A percentile compares a stretch with the other conserved stretches of the same genome.
Evolutionary conservation across 2,797 vertebrate genomes (phyloP).

Genomic region (Cercopithecus diana): DNA sequence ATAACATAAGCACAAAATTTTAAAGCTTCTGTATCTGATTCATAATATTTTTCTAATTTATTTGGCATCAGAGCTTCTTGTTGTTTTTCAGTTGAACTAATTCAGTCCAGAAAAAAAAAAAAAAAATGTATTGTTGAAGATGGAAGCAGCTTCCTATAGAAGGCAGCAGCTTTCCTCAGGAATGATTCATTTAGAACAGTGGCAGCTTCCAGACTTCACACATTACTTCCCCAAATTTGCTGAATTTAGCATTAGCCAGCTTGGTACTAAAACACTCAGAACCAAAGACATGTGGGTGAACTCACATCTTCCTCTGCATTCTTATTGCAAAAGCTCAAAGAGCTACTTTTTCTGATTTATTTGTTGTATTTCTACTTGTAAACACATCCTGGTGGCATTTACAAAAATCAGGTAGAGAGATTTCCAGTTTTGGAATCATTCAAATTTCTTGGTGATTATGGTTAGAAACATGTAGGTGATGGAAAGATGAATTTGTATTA

Average conservation of each 20-base stretch:
- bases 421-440: not conserved
- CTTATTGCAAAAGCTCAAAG: not conserved
- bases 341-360: conserved; percentile 38
- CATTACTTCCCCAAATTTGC: conserved; percentile 69
- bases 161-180: conserved; percentile 42
- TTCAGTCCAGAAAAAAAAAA: not conserved
- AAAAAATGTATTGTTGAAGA: conserved; percentile 40
- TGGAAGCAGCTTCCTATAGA: conserved; percentile 59
- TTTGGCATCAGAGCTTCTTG: conserved; percentile 16
- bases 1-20: not conserved
- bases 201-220: conserved; percentile 69
- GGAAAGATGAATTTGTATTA: conserved; percentile 39
- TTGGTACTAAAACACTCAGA: conserved; percentile 74
- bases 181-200: conserved; percentile 68
- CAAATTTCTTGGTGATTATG: not conserved
- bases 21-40: conserved; percentile 56
- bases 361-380: conserved; percentile 54
- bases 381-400: conserved; percentile 41
- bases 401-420: conserved; percentile 35
- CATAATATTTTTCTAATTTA: conserved; percentile 53
- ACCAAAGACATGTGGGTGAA: conserved; percentile 72
- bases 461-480: not conserved
- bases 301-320: conserved; percentile 40
- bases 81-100: conserved; percentile 65
- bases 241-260: conserved; percentile 63